phyloP scores from a whole-genome alignment of 2,797 vertebrate species.

The Xenentodon cancila region DNA sequence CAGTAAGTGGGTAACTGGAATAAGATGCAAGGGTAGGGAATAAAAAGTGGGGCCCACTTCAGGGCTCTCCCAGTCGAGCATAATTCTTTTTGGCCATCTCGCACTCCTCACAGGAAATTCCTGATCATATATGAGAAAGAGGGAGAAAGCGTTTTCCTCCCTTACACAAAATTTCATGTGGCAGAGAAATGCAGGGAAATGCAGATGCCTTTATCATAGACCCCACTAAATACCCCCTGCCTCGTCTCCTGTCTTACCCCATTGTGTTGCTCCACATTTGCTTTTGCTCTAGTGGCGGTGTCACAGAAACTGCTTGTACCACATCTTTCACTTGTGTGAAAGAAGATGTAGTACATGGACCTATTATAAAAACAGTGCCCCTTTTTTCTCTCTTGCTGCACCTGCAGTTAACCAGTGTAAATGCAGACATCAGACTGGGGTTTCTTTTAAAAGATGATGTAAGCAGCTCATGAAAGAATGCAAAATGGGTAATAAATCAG shows the following conservation, averaged over 20 bases:
- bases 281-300: too few relatives aligned
- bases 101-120: constrained; percentile 70
- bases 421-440: too few relatives aligned
- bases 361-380: too few relatives aligned
- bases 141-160: constrained; percentile 21
- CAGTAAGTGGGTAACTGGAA: constrained; percentile 21
- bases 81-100: constrained; percentile 57
- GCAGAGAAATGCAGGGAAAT: constrained; percentile 23
- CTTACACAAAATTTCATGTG: constrained; percentile 28
- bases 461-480: too few relatives aligned
- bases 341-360: too few relatives aligned
- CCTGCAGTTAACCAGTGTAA: too few relatives aligned
- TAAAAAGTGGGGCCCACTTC: constrained; percentile 56
- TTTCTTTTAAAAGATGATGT: too few relatives aligned
- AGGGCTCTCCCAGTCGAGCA: constrained; percentile 56
- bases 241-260: constrained; percentile 12
- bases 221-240: constrained; percentile 30
- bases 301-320: too few relatives aligned
- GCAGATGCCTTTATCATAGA: constrained; percentile 14
- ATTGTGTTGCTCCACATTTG: constrained; percentile 27
- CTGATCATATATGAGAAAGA: constrained; percentile 41
- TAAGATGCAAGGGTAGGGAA: constrained; percentile 25
- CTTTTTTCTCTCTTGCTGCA: too few relatives aligned
- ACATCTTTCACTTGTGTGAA: too few relatives aligned
- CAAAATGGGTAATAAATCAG: too few relatives aligned